Evolutionary conservation across 1,140 invertebrate species (phyloP).

Genomic region (Fopius arisanus): DNA sequence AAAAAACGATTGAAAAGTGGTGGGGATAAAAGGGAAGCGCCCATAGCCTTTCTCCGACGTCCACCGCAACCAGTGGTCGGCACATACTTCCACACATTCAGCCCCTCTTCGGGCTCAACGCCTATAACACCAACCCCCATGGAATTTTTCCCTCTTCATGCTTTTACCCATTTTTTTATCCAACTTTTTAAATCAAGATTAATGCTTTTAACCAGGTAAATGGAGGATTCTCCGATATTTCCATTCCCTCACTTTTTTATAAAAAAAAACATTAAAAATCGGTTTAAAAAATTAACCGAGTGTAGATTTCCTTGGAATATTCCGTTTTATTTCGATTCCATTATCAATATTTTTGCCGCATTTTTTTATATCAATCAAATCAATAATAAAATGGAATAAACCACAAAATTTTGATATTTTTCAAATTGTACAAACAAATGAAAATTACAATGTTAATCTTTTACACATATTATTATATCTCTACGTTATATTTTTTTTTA

Average conservation of each 20-base stretch:
- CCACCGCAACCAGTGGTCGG: conserved; percentile 56
- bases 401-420: too few species aligned
- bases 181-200: background rate
- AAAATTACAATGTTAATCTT: too few species aligned
- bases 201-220: background rate
- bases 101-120: background rate
- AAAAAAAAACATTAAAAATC: too few species aligned
- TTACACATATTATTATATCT: too few species aligned
- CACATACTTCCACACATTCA: conserved; percentile 44
- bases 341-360: too few species aligned
- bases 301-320: too few species aligned
- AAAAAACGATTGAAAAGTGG: conserved; percentile 12
- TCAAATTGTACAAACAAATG: too few species aligned
- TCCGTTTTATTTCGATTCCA: too few species aligned
- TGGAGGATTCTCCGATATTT: background rate
- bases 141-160: background rate
- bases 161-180: background rate
- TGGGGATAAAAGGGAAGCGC: conserved; percentile 43
- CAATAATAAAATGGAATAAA: too few species aligned
- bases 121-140: background rate
- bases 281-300: too few species aligned
- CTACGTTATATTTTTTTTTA: too few species aligned
- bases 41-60: conserved; percentile 54
- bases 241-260: background rate
- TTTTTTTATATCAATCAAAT: too few species aligned